Percentiles rank a stretch among this genome's conserved stretches.
phyloP scores from a whole-genome alignment of 2,797 vertebrate species.

The Petrocephalus sullivani region DNA sequence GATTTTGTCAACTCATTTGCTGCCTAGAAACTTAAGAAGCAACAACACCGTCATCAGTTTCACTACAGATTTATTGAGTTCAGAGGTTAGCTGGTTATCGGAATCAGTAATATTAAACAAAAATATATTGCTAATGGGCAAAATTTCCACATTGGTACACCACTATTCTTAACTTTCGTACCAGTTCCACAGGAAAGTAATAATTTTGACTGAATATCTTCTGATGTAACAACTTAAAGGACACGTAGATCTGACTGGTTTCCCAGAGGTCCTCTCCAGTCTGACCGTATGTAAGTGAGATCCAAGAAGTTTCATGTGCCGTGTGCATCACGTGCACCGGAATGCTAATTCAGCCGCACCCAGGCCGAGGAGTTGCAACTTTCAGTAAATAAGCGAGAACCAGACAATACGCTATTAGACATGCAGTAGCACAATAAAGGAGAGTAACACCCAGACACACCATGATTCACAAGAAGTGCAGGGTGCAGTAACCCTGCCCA shows the following conservation, averaged over 20 bases:
- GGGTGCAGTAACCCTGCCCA: not conserved
- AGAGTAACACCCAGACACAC: not conserved
- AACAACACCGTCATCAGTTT: not conserved
- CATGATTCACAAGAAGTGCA: not conserved
- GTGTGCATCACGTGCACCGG: not conserved
- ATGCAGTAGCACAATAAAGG: not conserved
- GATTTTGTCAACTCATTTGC: not conserved
- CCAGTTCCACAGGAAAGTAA: not conserved
- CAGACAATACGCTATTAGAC: not conserved
- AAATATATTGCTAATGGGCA: not conserved
- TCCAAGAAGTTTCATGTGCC: no score
- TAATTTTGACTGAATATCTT: not conserved
- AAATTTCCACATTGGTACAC: not conserved
- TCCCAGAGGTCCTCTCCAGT: no score
- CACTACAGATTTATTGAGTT: not conserved
- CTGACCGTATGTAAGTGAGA: no score
- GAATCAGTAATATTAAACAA: not conserved
- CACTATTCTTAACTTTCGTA: not conserved
- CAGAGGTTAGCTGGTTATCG: not conserved
- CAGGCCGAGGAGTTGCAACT: not conserved
- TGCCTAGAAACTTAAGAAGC: not conserved
- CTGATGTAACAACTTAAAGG: not conserved
- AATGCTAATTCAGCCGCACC: not conserved
- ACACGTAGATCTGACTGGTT: not conserved
- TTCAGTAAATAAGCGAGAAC: not conserved